Evolutionary conservation across 2,113 vertebrate species (phyloP).

Genomic region (Oxyruncus cristatus): DNA sequence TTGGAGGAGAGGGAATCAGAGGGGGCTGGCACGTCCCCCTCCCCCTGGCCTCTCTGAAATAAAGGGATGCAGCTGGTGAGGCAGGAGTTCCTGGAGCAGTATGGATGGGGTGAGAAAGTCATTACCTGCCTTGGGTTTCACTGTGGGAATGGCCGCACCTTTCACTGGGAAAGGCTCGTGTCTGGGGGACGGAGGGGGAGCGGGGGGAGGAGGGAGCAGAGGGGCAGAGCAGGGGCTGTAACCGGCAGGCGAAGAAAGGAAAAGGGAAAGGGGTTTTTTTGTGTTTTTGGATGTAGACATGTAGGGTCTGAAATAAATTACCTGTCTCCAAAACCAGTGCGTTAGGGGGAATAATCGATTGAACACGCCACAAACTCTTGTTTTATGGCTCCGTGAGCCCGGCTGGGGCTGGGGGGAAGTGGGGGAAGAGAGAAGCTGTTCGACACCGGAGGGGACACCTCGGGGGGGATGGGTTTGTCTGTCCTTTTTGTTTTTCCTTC

Average conservation of each 20-base stretch:
- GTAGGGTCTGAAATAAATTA: slow-evolving; percentile 63
- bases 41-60: background rate
- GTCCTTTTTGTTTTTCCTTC: background rate
- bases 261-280: background rate
- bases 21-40: slow-evolving; percentile 17
- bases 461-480: background rate
- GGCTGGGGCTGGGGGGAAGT: background rate
- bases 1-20: background rate
- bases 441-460: background rate
- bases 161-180: background rate
- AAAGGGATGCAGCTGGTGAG: slow-evolving; percentile 63
- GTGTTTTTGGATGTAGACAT: background rate
- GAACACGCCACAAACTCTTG: slow-evolving; percentile 48
- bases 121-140: slow-evolving; percentile 70
- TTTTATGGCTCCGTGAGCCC: slow-evolving; percentile 32
- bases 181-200: background rate
- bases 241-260: background rate
- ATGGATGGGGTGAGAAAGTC: slow-evolving; percentile 72
- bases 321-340: slow-evolving; percentile 54
- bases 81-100: slow-evolving; percentile 20
- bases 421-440: background rate
- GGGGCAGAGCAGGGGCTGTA: background rate
- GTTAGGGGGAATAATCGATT: slow-evolving; percentile 63
- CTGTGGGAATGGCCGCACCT: slow-evolving; percentile 58
- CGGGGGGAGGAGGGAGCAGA: background rate